These are phyloP conservation scores for Morone saxatilis DNA, from an alignment of 2,113 vertebrate species.

Conservation along the genomic window DNA sequence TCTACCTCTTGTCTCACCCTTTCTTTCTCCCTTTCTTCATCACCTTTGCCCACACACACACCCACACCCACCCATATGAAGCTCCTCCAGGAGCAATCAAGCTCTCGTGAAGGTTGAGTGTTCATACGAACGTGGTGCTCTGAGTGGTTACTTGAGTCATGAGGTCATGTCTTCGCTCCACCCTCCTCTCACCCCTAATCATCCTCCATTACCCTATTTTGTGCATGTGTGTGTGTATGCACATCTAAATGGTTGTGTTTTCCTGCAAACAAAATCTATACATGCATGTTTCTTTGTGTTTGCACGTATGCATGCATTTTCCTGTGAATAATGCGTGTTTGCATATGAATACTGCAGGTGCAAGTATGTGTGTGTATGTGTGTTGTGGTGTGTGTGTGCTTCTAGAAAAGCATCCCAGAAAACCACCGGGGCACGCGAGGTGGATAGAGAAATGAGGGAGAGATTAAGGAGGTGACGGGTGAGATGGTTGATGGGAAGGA, in stretches of 20 bases:
- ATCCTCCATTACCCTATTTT: slow-evolving; percentile 75
- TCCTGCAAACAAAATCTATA: slow-evolving; percentile 29
- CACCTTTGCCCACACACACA: slow-evolving; percentile 47
- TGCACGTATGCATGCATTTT: slow-evolving; percentile 7
- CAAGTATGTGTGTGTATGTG: slow-evolving; percentile 27
- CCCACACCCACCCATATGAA: background rate
- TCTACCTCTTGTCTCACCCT: slow-evolving; percentile 43
- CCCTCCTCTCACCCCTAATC: slow-evolving; percentile 72
- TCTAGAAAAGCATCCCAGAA: slow-evolving; percentile 62
- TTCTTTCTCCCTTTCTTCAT: slow-evolving; percentile 69
- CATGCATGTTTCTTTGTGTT: slow-evolving; percentile 1
- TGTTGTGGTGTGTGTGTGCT: slow-evolving; percentile 30
- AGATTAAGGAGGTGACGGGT: slow-evolving; percentile 72
- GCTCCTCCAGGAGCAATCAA: slow-evolving; percentile 80
- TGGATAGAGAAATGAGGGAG: slow-evolving; percentile 67
- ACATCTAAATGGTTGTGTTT: slow-evolving; percentile 34
- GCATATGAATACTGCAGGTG: slow-evolving; percentile 51
- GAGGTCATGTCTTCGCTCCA: slow-evolving; percentile 76
- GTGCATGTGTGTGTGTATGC: slow-evolving; percentile 29
- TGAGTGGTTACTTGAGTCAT: slow-evolving; percentile 76
- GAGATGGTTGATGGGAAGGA: slow-evolving; percentile 68
- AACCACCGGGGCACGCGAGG: slow-evolving; percentile 34
- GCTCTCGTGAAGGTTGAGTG: slow-evolving; percentile 75
- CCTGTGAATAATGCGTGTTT: slow-evolving; percentile 48
- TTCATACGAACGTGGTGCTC: slow-evolving; percentile 45